A percentile compares a stretch with the other conserved stretches of the same genome.
These are phyloP conservation scores for Nasonia longicornis DNA, from an alignment of 1,140 invertebrate genomes.

Conservation along the genomic window DNA sequence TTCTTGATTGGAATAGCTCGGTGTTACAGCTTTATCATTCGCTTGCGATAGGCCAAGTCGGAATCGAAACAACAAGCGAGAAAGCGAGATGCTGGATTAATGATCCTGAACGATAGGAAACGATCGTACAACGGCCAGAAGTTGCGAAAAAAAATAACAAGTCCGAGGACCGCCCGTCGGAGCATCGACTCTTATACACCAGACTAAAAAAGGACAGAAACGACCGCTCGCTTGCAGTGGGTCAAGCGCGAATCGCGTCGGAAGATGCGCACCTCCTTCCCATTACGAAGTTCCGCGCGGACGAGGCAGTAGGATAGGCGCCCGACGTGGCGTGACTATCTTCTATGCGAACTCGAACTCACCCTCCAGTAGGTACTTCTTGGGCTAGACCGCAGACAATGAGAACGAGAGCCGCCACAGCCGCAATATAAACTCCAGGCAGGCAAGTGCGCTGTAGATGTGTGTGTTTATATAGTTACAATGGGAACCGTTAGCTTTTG, in stretches of 20 bases:
- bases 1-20: too few relatives aligned
- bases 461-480: not conserved
- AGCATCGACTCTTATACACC: too few relatives aligned
- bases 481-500: constrained; percentile 12
- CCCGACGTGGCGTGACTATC: constrained; percentile 31
- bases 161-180: too few relatives aligned
- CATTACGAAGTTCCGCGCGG: constrained; percentile 12
- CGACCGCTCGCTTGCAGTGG: not conserved
- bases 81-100: too few relatives aligned
- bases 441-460: not conserved
- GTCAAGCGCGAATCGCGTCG: not conserved
- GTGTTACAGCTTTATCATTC: too few relatives aligned
- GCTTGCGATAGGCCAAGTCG: too few relatives aligned
- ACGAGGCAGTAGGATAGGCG: not conserved
- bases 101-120: too few relatives aligned
- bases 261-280: constrained; percentile 26
- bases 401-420: not conserved
- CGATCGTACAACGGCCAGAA: too few relatives aligned
- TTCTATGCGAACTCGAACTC: constrained; percentile 32
- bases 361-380: not conserved
- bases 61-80: too few relatives aligned
- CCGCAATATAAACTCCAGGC: not conserved
- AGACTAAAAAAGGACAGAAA: not conserved
- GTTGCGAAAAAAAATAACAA: too few relatives aligned
- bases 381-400: not conserved